Base-by-base conservation (phyloP, 2,113 vertebrate species). In the Siphamia tubifer region DNA sequence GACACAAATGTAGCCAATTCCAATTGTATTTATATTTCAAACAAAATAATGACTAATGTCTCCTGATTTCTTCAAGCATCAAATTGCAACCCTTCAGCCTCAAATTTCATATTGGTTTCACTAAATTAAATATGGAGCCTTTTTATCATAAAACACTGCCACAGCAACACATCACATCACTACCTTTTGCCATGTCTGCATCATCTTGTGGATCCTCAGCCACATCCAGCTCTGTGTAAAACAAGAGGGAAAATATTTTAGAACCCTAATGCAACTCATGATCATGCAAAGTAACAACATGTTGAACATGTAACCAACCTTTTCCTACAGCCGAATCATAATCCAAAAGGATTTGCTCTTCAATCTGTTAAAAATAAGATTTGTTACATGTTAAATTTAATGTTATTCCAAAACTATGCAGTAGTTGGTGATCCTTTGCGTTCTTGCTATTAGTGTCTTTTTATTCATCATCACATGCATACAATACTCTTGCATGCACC, bases 261-360 rank as follows among this genome's bases (percentile, higher is more conserved):
- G 57, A 2, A n/a, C 7, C 44, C 4, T 17, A 56, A 30, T 23
- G 2, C 1, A 69, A n/a, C 13, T 69, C 17, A 30, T 13, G 16
- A n/a, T 1, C 7, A 31, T 4, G n/a, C 10, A 1, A 30, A 17
- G 16, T 20, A 8, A 38, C 20, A 2, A 8, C 1, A 68, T 15
- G 10, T n/a, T n/a, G n/a, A 49, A 21, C 1, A 49, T 21, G 12
- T 4, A 45, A 77, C 77, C 21, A 1, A 83, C 84, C 80, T 77
- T 74, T 54, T 40, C 8, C 24, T 10, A 35, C 2, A 0, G 27
- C 40, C 25, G 4, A 31, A 8, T 3, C 32, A 39, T 38, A n/a
- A 12, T 17, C 28, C 0, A 0, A n/a, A 38, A 12, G 1, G 0
- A 9, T 25, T 2, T 60, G 36, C 35, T 23, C 60, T 38, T 65